Evolutionary conservation across 2,113 vertebrate species (phyloP).

Genomic region (Mohoua ochrocephala): DNA sequence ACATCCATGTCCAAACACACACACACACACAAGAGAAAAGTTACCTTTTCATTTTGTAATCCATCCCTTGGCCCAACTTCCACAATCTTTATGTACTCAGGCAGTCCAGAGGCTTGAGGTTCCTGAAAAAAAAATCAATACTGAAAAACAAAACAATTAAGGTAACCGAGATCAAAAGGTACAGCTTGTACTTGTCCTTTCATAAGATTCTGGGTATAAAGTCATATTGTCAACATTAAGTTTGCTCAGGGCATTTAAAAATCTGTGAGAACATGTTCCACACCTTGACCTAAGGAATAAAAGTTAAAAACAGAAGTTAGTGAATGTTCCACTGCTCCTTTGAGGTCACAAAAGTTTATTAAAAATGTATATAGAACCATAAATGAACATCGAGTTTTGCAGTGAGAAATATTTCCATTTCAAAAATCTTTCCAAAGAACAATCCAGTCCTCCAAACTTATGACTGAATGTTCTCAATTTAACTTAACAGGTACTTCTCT

Average conservation of each 20-base stretch:
- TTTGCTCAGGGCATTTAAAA: neutral
- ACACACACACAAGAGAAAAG: neutral
- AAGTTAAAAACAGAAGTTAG: neutral
- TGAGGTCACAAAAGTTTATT: neutral
- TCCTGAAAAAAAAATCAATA: slow-evolving; percentile 72
- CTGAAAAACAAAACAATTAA: neutral
- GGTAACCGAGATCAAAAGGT: neutral
- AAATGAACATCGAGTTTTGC: slow-evolving; percentile 6
- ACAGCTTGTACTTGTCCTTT: neutral
- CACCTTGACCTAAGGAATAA: neutral
- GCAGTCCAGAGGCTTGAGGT: slow-evolving; percentile 69
- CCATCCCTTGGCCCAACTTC: slow-evolving; percentile 96
- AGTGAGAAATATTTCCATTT: slow-evolving; percentile 1
- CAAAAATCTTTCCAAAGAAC: neutral
- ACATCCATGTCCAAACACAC: neutral
- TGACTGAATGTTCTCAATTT: neutral
- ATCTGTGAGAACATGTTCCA: neutral
- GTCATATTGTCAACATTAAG: neutral
- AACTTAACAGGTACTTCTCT: neutral
- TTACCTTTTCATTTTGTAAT: slow-evolving; percentile 95
- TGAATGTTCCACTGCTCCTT: neutral
- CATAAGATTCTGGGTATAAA: neutral
- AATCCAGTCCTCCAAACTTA: neutral
- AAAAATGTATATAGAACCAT: neutral
- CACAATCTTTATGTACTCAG: slow-evolving; percentile 89